Percentiles rank a stretch among this genome's conserved stretches.
These are phyloP conservation scores for Microctenopoma lineatum DNA, from an alignment of 2,797 vertebrate genomes.

Conservation along the genomic window DNA sequence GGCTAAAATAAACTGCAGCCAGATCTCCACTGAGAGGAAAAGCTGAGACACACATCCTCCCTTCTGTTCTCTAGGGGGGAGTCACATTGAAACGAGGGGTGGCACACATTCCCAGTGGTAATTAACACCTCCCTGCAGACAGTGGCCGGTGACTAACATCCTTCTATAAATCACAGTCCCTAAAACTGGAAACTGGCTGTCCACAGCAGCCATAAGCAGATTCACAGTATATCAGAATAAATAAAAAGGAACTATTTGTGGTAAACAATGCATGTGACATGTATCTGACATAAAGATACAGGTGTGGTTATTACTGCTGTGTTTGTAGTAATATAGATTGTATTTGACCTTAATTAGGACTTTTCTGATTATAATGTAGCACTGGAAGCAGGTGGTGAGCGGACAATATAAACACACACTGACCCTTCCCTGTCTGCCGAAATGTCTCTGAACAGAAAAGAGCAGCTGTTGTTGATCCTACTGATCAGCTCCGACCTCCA, in stretches of 20 bases:
- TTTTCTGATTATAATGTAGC: constrained; percentile 16
- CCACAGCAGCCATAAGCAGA: constrained; percentile 15
- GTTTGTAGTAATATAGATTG: constrained; percentile 11
- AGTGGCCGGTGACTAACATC: constrained; percentile 40
- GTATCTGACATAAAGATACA: neutral
- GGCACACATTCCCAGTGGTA: constrained; percentile 51
- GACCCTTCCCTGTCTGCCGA: constrained; percentile 42
- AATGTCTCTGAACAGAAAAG: constrained; percentile 42
- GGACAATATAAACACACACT: constrained; percentile 26
- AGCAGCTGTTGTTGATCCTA: constrained; percentile 30
- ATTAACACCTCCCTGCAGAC: constrained; percentile 63
- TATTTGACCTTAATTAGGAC: constrained; percentile 35
- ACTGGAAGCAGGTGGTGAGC: constrained; percentile 46
- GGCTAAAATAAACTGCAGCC: constrained; percentile 24
- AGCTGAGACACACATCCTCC: constrained; percentile 41
- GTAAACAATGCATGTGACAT: constrained; percentile 3
- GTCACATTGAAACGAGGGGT: constrained; percentile 16
- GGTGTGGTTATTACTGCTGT: neutral
- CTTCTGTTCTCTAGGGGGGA: constrained; percentile 32
- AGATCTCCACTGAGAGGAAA: constrained; percentile 45
- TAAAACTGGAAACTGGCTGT: constrained; percentile 39
- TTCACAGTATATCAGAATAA: constrained; percentile 4
- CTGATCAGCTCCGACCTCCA: constrained; percentile 20
- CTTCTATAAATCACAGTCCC: constrained; percentile 56
- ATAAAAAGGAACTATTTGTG: constrained; percentile 2